Evolutionary conservation across 2,888 invertebrate species (phyloP).

Genomic region (Morpho deidamia): DNA sequence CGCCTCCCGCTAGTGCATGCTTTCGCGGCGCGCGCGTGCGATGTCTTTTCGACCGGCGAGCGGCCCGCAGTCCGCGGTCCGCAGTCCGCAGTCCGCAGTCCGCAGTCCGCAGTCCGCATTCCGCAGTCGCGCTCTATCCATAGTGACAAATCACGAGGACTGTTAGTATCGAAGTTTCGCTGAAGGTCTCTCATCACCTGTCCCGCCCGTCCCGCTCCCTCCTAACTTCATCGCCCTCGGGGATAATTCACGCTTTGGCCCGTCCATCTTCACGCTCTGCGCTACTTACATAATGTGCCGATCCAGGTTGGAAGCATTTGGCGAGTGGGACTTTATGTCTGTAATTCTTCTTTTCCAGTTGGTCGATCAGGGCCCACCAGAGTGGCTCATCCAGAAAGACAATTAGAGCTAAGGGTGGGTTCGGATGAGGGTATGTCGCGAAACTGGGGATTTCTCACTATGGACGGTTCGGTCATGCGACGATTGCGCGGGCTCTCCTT

Average conservation of each 20-base stretch:
- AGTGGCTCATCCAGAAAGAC: conserved; percentile 78
- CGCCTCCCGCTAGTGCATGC: conserved; percentile 55
- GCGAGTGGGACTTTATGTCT: conserved; percentile 76
- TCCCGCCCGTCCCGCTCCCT: conserved; percentile 31
- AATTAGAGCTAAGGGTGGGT: conserved; percentile 74
- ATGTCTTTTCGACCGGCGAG: conserved; percentile 65
- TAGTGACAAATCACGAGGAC: conserved; percentile 66
- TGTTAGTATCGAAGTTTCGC: conserved; percentile 52
- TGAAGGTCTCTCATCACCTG: conserved; percentile 75
- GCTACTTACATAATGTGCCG: conserved; percentile 69
- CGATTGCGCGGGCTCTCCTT: conserved; percentile 67
- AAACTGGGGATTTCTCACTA: conserved; percentile 75
- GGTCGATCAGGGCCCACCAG: conserved; percentile 78
- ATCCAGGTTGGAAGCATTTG: conserved; percentile 48
- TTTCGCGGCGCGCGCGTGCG: conserved; percentile 66
- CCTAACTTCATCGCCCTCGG: conserved; percentile 54
- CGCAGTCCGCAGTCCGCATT: conserved; percentile 12
- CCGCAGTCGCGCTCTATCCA: conserved; percentile 44
- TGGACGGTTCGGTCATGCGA: conserved; percentile 72
- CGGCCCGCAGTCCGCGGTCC: conserved; percentile 35
- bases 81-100: conserved; percentile 18
- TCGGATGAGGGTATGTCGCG: conserved; percentile 74
- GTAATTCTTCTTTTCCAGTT: conserved; percentile 77
- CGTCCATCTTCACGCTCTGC: conserved; percentile 73
- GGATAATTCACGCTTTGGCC: conserved; percentile 67